Conservation (phyloP, 2,888 invertebrate genomes). For the Orthosia gothica region DNA sequence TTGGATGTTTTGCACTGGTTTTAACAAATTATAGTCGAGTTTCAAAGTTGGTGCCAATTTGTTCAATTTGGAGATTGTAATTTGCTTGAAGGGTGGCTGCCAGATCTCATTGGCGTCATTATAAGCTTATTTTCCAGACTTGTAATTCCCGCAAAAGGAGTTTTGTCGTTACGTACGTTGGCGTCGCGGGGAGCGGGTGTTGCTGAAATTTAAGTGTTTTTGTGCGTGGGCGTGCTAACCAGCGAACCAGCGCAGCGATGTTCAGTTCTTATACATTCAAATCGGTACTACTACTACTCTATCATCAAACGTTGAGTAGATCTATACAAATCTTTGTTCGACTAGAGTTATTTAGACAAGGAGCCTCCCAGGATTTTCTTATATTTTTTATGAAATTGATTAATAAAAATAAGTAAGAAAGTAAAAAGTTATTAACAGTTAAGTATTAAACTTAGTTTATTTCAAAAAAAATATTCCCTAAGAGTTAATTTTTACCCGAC, state of each 20-base stretch:
- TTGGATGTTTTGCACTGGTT: constrained; percentile 75
- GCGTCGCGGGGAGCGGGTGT: constrained; percentile 11
- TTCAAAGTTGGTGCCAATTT: constrained; percentile 66
- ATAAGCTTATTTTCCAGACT: constrained; percentile 69
- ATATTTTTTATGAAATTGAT: constrained; percentile 1
- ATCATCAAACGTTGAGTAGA: background rate
- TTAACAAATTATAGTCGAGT: constrained; percentile 67
- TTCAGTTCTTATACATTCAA: constrained; percentile 44
- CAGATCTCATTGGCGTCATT: constrained; percentile 65
- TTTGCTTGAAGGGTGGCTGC: constrained; percentile 67
- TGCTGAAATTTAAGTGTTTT: constrained; percentile 2
- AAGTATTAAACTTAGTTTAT: background rate
- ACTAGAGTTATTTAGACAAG: background rate
- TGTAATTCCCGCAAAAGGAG: constrained; percentile 62
- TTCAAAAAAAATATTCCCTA: too few species aligned
- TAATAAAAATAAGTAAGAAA: background rate
- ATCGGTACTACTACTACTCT: constrained; percentile 8
- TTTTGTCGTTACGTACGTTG: constrained; percentile 59
- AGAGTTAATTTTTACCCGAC: too few species aligned
- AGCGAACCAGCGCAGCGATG: constrained; percentile 30
- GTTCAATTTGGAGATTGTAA: constrained; percentile 66
- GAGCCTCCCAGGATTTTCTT: background rate
- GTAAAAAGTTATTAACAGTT: background rate
- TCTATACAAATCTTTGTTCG: constrained; percentile 4
- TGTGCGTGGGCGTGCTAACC: constrained; percentile 52